Percentiles rank a stretch among this genome's conserved stretches.
These are phyloP conservation scores for Nesoenas mayeri DNA, from an alignment of 2,113 vertebrate species.

Conservation along the genomic window DNA sequence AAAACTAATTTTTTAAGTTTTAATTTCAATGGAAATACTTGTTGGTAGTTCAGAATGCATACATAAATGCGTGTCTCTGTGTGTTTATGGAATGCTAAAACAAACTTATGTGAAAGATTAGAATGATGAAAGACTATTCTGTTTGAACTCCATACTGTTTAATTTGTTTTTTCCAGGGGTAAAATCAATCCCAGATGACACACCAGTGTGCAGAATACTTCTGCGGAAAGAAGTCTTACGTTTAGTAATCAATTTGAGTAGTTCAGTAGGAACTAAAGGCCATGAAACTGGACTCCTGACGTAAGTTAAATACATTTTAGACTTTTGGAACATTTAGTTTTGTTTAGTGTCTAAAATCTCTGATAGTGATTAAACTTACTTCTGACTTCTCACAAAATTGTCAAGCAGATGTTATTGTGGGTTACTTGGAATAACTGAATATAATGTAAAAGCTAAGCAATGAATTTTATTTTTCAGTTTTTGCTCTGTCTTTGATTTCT, in stretches of 20 bases:
- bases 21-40: neutral
- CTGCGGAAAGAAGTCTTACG: slow-evolving; percentile 95
- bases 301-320: slow-evolving; percentile 75
- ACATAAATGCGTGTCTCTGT: neutral
- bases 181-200: slow-evolving; percentile 93
- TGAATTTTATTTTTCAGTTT: neutral
- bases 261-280: slow-evolving; percentile 97
- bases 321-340: neutral
- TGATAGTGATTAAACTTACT: neutral
- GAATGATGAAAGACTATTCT: neutral
- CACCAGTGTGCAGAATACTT: slow-evolving; percentile 91
- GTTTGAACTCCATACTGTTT: neutral
- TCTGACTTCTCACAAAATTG: neutral
- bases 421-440: neutral
- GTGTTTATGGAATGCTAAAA: neutral
- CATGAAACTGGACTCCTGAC: slow-evolving; percentile 97
- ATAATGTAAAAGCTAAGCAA: neutral
- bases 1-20: neutral
- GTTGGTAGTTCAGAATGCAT: neutral
- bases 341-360: neutral
- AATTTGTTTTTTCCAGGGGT: slow-evolving; percentile 78
- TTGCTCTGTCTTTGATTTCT: neutral
- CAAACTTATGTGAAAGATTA: accelerated
- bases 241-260: slow-evolving; percentile 96
- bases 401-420: neutral